Evolutionary conservation across 2,797 vertebrate genomes (phyloP).

Genomic region (Phoxinus dragarum): DNA sequence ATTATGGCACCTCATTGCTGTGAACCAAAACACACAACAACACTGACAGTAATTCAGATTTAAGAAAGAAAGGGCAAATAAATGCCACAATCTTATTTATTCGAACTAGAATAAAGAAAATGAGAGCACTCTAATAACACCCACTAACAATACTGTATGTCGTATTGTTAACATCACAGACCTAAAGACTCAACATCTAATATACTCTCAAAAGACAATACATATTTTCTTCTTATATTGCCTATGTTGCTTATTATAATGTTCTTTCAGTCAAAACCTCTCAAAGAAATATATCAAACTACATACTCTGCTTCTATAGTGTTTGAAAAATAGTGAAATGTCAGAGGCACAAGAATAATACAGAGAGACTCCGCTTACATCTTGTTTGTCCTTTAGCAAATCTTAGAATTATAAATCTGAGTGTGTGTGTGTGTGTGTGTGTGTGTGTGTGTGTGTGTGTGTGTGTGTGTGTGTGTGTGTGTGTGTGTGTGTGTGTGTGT

Average conservation of each 20-base stretch:
- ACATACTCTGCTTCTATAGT: not conserved
- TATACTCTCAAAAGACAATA: not conserved
- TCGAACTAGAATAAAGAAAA: not conserved
- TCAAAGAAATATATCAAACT: not conserved
- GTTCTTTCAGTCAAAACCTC: not conserved
- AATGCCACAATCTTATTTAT: not conserved
- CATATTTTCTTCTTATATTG: not conserved
- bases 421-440: not conserved
- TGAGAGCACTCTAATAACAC: not conserved
- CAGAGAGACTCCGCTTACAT: not conserved
- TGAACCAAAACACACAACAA: constrained; percentile 64
- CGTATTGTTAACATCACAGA: not conserved
- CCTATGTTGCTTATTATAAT: not conserved
- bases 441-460: too few relatives aligned
- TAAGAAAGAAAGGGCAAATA: not conserved
- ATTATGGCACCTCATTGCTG: constrained; percentile 71
- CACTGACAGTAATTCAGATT: constrained; percentile 43
- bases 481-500: not conserved
- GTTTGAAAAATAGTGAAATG: constrained; percentile 8
- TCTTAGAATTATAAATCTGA: not conserved
- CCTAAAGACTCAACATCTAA: not conserved
- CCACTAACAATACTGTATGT: not conserved
- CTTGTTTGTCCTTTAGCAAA: constrained; percentile 4
- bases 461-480: not conserved
- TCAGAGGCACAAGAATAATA: not conserved